Evolutionary conservation across 2,113 vertebrate genomes (phyloP).

Genomic region (Phrynocephalus versicolor): DNA sequence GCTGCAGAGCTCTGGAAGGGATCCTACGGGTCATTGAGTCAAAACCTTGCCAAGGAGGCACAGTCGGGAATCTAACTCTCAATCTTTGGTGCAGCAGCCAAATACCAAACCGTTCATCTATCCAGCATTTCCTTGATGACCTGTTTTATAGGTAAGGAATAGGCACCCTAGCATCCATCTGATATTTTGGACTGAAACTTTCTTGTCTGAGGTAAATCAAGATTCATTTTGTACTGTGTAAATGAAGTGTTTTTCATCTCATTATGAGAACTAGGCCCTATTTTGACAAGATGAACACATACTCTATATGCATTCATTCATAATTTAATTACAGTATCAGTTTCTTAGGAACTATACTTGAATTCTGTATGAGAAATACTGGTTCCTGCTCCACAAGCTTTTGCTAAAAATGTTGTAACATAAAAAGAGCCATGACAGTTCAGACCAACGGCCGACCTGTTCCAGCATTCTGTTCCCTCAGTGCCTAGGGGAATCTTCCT

Average conservation of each 20-base stretch:
- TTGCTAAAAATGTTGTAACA: neutral
- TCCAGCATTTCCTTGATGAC: too few relatives aligned
- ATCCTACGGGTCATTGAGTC: too few relatives aligned
- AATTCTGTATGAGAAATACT: neutral
- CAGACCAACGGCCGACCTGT: neutral
- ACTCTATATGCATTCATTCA: neutral
- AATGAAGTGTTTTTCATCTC: neutral
- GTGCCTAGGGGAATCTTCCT: neutral
- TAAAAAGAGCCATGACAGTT: neutral
- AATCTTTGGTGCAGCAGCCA: too few relatives aligned
- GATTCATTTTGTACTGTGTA: neutral
- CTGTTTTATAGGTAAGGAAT: neutral
- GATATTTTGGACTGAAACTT: neutral
- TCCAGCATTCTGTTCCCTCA: neutral
- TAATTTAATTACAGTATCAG: neutral
- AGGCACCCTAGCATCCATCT: neutral
- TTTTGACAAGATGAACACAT: constrained; percentile 2
- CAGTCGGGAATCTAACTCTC: too few relatives aligned
- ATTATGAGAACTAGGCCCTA: constrained; percentile 1
- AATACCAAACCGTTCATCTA: too few relatives aligned
- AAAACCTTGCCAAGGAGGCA: too few relatives aligned
- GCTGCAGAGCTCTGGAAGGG: too few relatives aligned
- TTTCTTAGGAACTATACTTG: neutral
- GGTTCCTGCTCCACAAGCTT: neutral
- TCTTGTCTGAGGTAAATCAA: neutral